Base-by-base conservation (phyloP, 2,797 vertebrate species). In the Ptychobarbus kaznakovi region DNA sequence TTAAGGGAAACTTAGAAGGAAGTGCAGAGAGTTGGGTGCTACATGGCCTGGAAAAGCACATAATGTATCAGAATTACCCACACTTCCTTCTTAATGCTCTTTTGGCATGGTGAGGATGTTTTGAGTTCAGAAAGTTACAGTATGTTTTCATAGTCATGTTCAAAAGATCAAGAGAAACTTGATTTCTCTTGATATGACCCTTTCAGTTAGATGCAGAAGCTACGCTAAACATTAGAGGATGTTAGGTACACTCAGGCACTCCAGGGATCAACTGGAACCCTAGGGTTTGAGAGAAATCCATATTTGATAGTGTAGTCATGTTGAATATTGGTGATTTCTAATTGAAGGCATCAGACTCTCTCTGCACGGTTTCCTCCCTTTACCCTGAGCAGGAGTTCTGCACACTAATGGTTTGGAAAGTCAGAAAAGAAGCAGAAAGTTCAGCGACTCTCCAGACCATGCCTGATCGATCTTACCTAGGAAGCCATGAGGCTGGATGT, bases 261-360 rank as follows among this genome's bases (percentile, higher is more conserved):
- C 44, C 40, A 44, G 12, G 40, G 40, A 46, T 46, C 1, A 1
- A 4, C 42, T 73, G 72, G 51, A 77, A 70, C 18, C 69, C 70
- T 40, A 32, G 9, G 86, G 86, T 89, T 91, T 92, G 88, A 88
- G 91, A 88, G 90, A 84, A 80, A 92, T 93, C 88, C 89, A 88
- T 89, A 91, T 89, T 90, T 83, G 89, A 92, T 90, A 90, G 87
- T 91, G 90, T 89, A 49, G 87, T 92, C 84, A 85, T 91, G 86
- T 90, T 89, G 75, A 89, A 86, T 92, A 93, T 93, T 74, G 91
- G 93, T 86, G 89, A 81, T 90, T 87, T 90, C 90, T 89, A 87
- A 75, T 51, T 65, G 81, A 69, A 69, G 87, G 38, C 72, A 61
- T 73, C 32, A 22, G 68, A 77, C 86, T 86, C 35, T 82, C 51